These are phyloP conservation scores for Suncus etruscus DNA, from an alignment of 2,113 vertebrate genomes.

Conservation along the genomic window DNA sequence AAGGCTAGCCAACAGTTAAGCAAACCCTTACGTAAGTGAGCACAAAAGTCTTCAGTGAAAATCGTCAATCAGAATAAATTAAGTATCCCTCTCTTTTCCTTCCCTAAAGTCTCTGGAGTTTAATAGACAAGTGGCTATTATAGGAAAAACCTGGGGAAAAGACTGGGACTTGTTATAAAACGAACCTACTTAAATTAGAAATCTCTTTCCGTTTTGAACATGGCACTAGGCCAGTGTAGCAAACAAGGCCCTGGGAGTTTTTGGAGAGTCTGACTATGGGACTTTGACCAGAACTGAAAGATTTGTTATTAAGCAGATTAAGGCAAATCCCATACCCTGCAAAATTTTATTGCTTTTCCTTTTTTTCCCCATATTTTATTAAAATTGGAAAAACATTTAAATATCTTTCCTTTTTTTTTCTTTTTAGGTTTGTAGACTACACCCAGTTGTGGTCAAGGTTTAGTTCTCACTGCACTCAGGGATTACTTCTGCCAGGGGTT, in stretches of 20 bases:
- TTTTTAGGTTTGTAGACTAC: too few species aligned
- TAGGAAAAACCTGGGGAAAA: slow-evolving; percentile 42
- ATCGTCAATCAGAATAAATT: slow-evolving; percentile 78
- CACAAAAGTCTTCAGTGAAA: slow-evolving; percentile 78
- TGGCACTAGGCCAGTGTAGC: not conserved
- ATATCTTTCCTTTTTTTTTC: too few species aligned
- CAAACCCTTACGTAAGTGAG: slow-evolving; percentile 71
- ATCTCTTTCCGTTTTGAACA: slow-evolving; percentile 28
- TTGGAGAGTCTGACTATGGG: not conserved
- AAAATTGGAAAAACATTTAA: too few species aligned
- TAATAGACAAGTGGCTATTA: slow-evolving; percentile 55
- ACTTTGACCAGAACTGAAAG: not conserved
- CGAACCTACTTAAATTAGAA: not conserved
- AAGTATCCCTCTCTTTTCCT: slow-evolving; percentile 53
- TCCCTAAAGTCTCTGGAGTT: slow-evolving; percentile 38
- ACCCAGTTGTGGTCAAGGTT: too few species aligned
- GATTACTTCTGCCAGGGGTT: not conserved
- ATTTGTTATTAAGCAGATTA: not conserved
- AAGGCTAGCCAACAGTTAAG: slow-evolving; percentile 53
- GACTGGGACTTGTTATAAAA: not conserved
- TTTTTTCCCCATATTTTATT: too few species aligned
- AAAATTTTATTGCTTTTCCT: not conserved
- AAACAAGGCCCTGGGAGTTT: not conserved
- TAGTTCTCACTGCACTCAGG: too few species aligned
- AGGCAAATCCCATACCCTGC: not conserved